These are phyloP conservation scores for Sminthurides bifidus DNA, from an alignment of 1,140 invertebrate genomes.

Conservation along the genomic window DNA sequence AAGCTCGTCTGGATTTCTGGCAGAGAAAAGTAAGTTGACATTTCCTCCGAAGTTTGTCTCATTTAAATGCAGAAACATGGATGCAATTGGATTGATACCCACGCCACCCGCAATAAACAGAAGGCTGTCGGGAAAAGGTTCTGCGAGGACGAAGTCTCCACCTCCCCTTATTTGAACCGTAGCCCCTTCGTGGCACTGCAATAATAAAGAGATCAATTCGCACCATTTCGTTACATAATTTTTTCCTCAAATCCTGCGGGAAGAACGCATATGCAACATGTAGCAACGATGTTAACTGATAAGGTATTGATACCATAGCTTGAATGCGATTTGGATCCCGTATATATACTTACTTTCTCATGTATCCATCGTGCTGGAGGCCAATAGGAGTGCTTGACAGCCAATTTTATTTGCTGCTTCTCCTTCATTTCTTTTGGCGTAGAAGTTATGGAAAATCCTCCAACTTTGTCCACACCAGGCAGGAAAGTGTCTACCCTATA, in stretches of 20 bases:
- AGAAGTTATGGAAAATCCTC: slow-evolving; percentile 39
- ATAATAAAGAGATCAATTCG: too few species aligned
- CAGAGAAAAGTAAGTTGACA: slow-evolving; percentile 13
- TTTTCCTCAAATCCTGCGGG: too few species aligned
- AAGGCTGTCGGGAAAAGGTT: neutral
- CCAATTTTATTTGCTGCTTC: slow-evolving; percentile 33
- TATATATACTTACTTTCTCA: slow-evolving; percentile 32
- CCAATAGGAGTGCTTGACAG: slow-evolving; percentile 37
- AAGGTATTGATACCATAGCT: neutral
- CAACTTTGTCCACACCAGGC: slow-evolving; percentile 35
- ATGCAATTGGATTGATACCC: slow-evolving; percentile 27
- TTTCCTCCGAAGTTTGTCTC: slow-evolving; percentile 2
- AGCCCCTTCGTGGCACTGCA: slow-evolving; percentile 17
- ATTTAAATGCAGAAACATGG: slow-evolving; percentile 11
- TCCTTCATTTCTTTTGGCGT: slow-evolving; percentile 33
- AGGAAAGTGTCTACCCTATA: slow-evolving; percentile 39
- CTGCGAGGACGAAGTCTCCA: slow-evolving; percentile 22
- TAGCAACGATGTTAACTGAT: too few species aligned
- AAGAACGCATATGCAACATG: neutral
- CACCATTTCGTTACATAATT: too few species aligned
- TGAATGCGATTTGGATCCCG: neutral
- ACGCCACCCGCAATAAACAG: slow-evolving; percentile 27
- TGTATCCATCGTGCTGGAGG: slow-evolving; percentile 39
- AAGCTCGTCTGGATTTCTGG: slow-evolving; percentile 19
- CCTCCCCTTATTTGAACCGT: slow-evolving; percentile 18